Evolutionary conservation across 2,797 vertebrate genomes (phyloP).

Genomic region (Rhodeus uyekii): DNA sequence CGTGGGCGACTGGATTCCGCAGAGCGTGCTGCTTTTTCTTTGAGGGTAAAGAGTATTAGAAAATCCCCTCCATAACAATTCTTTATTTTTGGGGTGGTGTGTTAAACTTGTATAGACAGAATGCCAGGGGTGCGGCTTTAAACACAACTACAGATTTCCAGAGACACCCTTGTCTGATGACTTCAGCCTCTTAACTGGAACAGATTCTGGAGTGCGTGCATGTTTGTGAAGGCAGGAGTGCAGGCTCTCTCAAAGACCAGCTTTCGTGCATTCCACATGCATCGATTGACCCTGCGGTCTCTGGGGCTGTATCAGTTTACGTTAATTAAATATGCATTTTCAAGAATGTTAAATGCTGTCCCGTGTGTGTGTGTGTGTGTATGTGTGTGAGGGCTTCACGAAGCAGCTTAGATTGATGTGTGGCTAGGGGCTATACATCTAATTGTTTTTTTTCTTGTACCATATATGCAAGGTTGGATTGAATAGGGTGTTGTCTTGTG

Average conservation of each 20-base stretch:
- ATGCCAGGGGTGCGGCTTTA: conserved; percentile 67
- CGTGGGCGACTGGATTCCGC: conserved; percentile 75
- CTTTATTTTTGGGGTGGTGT: conserved; percentile 72
- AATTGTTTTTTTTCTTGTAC: background rate
- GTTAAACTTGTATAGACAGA: conserved; percentile 68
- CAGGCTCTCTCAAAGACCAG: conserved; percentile 5
- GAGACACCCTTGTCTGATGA: conserved; percentile 53
- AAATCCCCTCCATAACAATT: conserved; percentile 70
- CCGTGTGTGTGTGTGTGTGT: conserved; percentile 56
- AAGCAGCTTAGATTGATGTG: conserved; percentile 21
- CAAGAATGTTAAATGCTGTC: conserved; percentile 74
- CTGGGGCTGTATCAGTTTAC: conserved; percentile 58
- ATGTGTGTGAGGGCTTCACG: conserved; percentile 5
- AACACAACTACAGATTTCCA: conserved; percentile 69
- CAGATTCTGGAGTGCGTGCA: conserved; percentile 33
- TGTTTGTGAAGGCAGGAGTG: conserved; percentile 50
- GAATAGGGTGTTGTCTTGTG: conserved; percentile 13
- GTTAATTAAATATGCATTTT: conserved; percentile 78
- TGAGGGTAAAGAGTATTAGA: conserved; percentile 60
- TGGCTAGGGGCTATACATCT: background rate
- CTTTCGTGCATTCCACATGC: conserved; percentile 24
- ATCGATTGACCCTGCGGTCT: conserved; percentile 38
- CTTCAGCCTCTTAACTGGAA: conserved; percentile 40
- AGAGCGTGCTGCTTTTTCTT: conserved; percentile 75
- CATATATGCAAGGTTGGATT: background rate